These are phyloP conservation scores for Lonchura striata DNA, from an alignment of 2,113 vertebrate species.

Conservation along the genomic window DNA sequence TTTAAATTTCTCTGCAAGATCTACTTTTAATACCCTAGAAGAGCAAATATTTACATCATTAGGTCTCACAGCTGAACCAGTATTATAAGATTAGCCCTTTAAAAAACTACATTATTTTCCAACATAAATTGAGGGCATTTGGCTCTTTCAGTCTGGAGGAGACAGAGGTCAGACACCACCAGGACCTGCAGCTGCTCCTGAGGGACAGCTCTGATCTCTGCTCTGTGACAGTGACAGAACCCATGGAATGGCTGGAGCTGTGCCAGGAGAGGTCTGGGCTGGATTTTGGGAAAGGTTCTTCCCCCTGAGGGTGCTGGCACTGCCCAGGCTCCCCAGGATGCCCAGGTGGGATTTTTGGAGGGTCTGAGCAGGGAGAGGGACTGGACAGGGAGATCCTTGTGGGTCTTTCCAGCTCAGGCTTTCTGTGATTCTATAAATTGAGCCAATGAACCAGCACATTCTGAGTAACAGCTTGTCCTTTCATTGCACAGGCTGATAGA, in stretches of 20 bases:
- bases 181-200: not conserved
- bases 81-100: not conserved
- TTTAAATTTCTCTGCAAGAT: not conserved
- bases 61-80: not conserved
- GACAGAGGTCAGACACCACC: not conserved
- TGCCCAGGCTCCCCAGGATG: not conserved
- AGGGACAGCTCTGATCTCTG: not conserved
- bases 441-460: not conserved
- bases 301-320: not conserved
- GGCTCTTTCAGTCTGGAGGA: not conserved
- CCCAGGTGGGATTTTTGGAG: not conserved
- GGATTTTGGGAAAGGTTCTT: not conserved
- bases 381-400: not conserved
- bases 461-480: not conserved
- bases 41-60: not conserved
- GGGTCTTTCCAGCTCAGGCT: not conserved
- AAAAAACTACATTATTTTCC: not conserved
- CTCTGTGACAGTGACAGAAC: not conserved
- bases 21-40: not conserved
- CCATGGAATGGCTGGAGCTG: not conserved
- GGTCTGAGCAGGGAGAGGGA: rapidly evolving
- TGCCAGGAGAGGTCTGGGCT: not conserved
- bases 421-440: rapidly evolving
- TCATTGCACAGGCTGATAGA: not conserved
- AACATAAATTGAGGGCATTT: not conserved